Evolutionary conservation across 2,797 vertebrate genomes (phyloP), one percentile per base, ranked within the genome.

Genomic region (Danionella dracula): DNA sequence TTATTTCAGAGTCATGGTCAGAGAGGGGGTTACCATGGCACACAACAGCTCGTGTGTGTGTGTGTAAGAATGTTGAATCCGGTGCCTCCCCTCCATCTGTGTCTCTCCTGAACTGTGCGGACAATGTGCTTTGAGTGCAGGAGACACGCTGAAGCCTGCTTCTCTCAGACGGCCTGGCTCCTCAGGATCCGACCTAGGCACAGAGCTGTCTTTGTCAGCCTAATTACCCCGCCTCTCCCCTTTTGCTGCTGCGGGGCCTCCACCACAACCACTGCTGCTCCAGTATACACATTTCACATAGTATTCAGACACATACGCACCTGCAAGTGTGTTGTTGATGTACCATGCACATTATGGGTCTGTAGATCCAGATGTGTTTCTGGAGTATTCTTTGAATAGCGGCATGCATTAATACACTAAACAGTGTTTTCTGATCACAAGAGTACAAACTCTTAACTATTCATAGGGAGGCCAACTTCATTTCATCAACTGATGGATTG

Each of bases 121-220:
- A 94, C 94, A 95, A 93, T 94, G 90, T 90, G 84, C 81, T 90
- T 91, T 94, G 93, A 93, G 92, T 87, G 87, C 88, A 90, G 91
- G 91, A 91, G 93, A 89, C 79, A 87, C 90, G 85, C 93, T 93
- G 87, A 81, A 84, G 93, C 93, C 94, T 92, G 88, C 79, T 87
- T 90, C 91, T 90, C 91, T 93, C 94, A 99, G 96, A 98, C 96
- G 92, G 91, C 88, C 93, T 92, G 96, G 93, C 95, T 98, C 95
- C 95, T 93, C 86, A 79, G 82, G 85, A 91, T 91, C 90, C 88
- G 78, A 85, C 92, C 92, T 91, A 88, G 81, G 91, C 93, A 98
- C 95, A 98, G 95, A 96, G 93, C 90, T 87, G 92, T 92, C 95
- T 96, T 98, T 99, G 96, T 98, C 91, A 95, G 90, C 84, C 83